Conservation (phyloP, 2,113 vertebrate genomes). For the Sceloporus undulatus region DNA sequence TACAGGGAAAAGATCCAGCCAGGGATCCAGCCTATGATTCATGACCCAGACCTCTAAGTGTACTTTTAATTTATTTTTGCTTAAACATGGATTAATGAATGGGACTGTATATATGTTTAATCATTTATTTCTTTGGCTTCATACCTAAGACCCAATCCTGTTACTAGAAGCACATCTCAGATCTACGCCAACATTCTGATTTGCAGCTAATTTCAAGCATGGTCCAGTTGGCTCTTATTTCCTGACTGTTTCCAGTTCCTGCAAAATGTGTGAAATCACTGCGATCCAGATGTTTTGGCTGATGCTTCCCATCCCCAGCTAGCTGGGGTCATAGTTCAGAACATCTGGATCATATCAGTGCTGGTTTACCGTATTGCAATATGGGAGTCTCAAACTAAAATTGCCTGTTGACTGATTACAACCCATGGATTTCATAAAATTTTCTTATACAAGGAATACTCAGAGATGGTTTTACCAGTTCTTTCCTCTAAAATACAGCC, state of each 20-base stretch:
- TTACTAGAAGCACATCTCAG: background rate
- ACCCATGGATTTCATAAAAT: no score
- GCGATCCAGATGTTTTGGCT: background rate
- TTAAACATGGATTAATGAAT: background rate
- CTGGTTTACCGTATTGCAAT: no score
- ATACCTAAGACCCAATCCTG: background rate
- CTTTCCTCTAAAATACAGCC: no score
- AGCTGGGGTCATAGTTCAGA: no score
- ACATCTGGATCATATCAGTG: no score
- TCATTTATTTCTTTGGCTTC: background rate
- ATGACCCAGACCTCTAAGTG: no score
- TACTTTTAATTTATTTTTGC: background rate
- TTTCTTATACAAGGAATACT: no score
- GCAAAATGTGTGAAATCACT: background rate
- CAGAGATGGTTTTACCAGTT: no score
- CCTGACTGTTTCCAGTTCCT: background rate
- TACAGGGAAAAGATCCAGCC: background rate
- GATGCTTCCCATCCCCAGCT: no score
- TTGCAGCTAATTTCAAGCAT: background rate
- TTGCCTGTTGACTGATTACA: no score
- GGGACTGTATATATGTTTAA: background rate
- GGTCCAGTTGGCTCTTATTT: background rate
- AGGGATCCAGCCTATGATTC: background rate
- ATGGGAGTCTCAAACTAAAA: no score
- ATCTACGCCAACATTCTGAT: background rate